Evolutionary conservation across 92 coral and sea anemone genomes (phyloP).

Genomic region (Micromussa lordhowensis): DNA sequence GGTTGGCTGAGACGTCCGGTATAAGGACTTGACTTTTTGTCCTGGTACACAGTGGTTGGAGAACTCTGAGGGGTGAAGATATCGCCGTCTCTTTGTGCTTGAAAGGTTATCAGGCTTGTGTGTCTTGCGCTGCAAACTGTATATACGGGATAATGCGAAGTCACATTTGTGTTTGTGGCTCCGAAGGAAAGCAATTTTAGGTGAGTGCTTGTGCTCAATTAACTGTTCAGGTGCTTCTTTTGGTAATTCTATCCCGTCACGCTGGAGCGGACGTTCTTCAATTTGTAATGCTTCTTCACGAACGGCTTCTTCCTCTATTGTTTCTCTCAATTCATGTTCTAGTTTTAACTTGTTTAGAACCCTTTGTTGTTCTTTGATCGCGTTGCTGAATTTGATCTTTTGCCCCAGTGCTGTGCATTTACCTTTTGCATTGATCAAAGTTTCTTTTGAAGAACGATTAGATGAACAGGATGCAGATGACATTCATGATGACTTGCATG

Average conservation of each 20-base stretch:
- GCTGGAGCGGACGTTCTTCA: slow-evolving; percentile 16
- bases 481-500: slow-evolving; percentile 23
- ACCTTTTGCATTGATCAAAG: slow-evolving; percentile 54
- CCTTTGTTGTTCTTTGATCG: slow-evolving; percentile 58
- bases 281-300: slow-evolving; percentile 22
- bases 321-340: slow-evolving; percentile 63
- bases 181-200: neutral
- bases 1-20: too few relatives aligned
- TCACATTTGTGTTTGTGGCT: neutral
- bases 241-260: neutral
- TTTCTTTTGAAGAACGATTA: slow-evolving; percentile 41
- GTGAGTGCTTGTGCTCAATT: slow-evolving; percentile 2
- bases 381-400: slow-evolving; percentile 47
- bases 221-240: slow-evolving; percentile 6
- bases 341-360: slow-evolving; percentile 43
- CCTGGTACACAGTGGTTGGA: slow-evolving; percentile 10
- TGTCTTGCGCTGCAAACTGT: neutral
- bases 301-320: slow-evolving; percentile 66
- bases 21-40: neutral
- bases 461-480: slow-evolving; percentile 41
- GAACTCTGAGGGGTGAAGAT: slow-evolving; percentile 11
- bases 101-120: neutral
- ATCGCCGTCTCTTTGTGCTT: neutral
- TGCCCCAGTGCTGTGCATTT: slow-evolving; percentile 50
- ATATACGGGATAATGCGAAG: neutral